Conservation (phyloP, 2,797 vertebrate species). For the Spondyliosoma cantharus region DNA sequence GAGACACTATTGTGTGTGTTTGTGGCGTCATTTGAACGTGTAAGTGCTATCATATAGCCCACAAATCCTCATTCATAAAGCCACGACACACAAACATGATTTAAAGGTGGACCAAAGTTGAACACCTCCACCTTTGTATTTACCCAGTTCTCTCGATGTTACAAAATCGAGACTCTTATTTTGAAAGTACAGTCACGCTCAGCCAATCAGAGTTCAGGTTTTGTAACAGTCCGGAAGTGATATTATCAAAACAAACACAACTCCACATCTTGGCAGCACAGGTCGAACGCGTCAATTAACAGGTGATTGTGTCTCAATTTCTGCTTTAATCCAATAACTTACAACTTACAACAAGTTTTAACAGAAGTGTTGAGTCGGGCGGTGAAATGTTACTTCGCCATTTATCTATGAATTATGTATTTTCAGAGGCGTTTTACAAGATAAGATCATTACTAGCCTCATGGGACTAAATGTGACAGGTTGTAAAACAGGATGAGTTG, state of each 20-base stretch:
- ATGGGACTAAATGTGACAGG: neutral
- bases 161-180: constrained; percentile 40
- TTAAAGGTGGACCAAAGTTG: neutral
- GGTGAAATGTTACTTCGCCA: rapidly evolving
- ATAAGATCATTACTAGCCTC: neutral
- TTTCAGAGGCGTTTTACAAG: neutral
- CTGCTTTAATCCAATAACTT: rapidly evolving
- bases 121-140: neutral
- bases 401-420: neutral
- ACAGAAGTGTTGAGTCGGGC: rapidly evolving
- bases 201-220: constrained; percentile 55
- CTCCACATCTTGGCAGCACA: neutral
- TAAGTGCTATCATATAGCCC: neutral
- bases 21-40: neutral
- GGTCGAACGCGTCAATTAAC: neutral
- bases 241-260: constrained; percentile 32
- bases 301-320: constrained; percentile 23
- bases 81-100: neutral
- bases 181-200: constrained; percentile 40
- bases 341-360: neutral
- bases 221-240: constrained; percentile 56
- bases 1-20: neutral
- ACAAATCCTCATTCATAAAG: neutral
- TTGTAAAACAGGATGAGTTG: neutral
- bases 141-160: rapidly evolving